Base-by-base conservation (phyloP, 1,140 invertebrate species). In the Palaemon carinicauda region DNA sequence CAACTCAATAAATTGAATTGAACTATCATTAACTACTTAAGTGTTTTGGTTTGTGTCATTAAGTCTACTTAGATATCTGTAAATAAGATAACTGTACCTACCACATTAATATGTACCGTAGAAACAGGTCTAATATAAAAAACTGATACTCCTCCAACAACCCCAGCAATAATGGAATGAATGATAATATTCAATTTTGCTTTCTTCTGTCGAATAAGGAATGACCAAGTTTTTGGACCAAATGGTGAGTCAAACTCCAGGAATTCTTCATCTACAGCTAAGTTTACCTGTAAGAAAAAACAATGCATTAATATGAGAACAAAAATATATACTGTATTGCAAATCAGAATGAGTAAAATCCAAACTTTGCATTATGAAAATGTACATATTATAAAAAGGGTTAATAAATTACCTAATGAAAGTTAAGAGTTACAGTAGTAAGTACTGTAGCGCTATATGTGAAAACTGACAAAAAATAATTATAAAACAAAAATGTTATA, bases 151-250 rank as follows among this genome's bases (percentile, higher is more conserved):
- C 54, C 84, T 19, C 77, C 65, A 53, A 87, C 60, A 21, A 87
- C 19, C 3, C 84, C 84, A 53, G 24, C 31, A 14, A 87, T 14
- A 14, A 87, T 3, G 51, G 84, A 80, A 27, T 71, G 52, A 19
- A 87, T 24, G 17, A 87, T 5, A 41, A 87, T 56, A 50, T 50
- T 60, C 14, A 41, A 60, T 24, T 74, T 87, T 21, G 74, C 4
- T 27, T 56, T 71, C 78, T 87, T 87, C 21, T 80, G 69, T 41
- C 29, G 50, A 14, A 87, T 80, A n/a, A 87, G 65, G 33, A 87
- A 87, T 71, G 65, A 21, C 84, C 84, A 87, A 4, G 84, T 87
- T 50, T 80, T 87, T 51, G 84, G 65, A 33, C 84, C 84, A 0
- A 87, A 24, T 4, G 78, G 77, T 12, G 84, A 87, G 50, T 87